Evolutionary conservation across 1,140 invertebrate genomes (phyloP).

Genomic region (Drosophila leontia): DNA sequence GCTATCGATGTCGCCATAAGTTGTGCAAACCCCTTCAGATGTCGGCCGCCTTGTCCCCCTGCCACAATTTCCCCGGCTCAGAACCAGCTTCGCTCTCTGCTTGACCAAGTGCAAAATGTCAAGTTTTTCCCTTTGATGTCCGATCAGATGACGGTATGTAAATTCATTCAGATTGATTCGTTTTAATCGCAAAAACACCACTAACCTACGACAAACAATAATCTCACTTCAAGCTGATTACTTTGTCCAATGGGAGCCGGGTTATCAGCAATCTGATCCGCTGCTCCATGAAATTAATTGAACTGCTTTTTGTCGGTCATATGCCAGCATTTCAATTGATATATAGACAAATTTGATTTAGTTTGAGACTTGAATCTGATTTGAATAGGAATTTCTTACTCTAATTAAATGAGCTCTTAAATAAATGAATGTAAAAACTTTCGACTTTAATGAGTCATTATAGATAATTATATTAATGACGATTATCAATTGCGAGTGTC

Average conservation of each 20-base stretch:
- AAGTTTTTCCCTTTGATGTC: slow-evolving; percentile 76
- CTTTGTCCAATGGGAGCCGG: slow-evolving; percentile 19
- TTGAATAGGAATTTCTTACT: neutral
- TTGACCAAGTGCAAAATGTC: slow-evolving; percentile 82
- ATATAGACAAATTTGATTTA: neutral
- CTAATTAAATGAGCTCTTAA: neutral
- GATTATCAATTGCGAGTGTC: neutral
- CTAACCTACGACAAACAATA: slow-evolving; percentile 42
- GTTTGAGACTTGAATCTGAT: neutral
- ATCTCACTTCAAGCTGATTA: slow-evolving; percentile 44
- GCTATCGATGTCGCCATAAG: slow-evolving; percentile 82
- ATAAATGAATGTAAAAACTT: too few relatives aligned
- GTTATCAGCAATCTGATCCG: slow-evolving; percentile 17
- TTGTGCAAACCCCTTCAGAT: slow-evolving; percentile 72
- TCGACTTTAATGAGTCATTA: neutral
- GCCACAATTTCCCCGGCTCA: slow-evolving; percentile 38
- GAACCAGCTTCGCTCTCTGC: slow-evolving; percentile 43
- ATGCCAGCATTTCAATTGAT: slow-evolving; percentile 16
- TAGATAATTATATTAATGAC: neutral
- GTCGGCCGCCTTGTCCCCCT: slow-evolving; percentile 27
- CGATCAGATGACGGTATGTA: slow-evolving; percentile 49
- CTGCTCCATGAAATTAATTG: slow-evolving; percentile 25
- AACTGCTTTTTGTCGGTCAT: slow-evolving; percentile 18
- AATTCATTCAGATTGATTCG: slow-evolving; percentile 51
- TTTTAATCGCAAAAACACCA: slow-evolving; percentile 75